Evolutionary conservation across 2,113 vertebrate genomes (phyloP).

Genomic region (Pyrgilauda ruficollis): DNA sequence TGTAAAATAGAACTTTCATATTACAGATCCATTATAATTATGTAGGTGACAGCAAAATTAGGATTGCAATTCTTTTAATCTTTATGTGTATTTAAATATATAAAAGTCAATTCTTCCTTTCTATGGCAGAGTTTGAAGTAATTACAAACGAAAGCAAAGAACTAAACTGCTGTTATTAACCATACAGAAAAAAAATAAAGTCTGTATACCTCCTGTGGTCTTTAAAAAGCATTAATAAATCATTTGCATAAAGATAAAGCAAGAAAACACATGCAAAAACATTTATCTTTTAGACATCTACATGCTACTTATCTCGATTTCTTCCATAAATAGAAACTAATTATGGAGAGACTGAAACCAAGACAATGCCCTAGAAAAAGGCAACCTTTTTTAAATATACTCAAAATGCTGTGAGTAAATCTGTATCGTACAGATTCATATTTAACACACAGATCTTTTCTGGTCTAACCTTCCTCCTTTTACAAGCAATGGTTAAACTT

Average conservation of each 20-base stretch:
- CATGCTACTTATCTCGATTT: background rate
- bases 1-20: background rate
- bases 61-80: slow-evolving; percentile 21
- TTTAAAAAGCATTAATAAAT: background rate
- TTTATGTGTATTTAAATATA: slow-evolving; percentile 42
- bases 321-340: slow-evolving; percentile 10
- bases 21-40: background rate
- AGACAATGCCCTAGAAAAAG: background rate
- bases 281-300: background rate
- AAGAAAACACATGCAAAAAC: background rate
- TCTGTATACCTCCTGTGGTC: background rate
- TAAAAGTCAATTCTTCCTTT: slow-evolving; percentile 7
- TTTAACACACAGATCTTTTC: background rate
- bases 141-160: slow-evolving; percentile 28
- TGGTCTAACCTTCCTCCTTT: background rate
- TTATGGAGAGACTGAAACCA: slow-evolving; percentile 5
- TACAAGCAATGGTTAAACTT: background rate
- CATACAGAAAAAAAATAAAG: background rate
- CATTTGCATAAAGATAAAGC: slow-evolving; percentile 10
- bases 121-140: slow-evolving; percentile 9
- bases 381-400: background rate
- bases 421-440: background rate
- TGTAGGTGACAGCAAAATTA: background rate
- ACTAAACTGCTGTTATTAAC: background rate
- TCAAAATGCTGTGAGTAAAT: background rate